These are phyloP conservation scores for Cichlasoma orientale DNA, from an alignment of 2,797 vertebrate genomes.

Conservation along the genomic window DNA sequence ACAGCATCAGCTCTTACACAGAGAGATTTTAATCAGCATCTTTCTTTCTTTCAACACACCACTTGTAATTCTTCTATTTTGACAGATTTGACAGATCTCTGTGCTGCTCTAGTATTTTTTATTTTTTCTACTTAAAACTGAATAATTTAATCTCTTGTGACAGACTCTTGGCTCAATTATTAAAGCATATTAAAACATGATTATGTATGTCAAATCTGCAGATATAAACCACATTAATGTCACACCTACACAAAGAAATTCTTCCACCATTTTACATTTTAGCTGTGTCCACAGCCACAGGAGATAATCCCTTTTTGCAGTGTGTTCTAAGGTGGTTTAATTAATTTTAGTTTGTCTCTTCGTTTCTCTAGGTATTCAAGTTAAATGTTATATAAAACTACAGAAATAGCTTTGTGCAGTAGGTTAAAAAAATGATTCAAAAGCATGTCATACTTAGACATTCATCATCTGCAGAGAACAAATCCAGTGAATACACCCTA, in stretches of 20 bases:
- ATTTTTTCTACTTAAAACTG: background rate
- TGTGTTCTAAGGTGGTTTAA: background rate
- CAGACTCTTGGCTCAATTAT: background rate
- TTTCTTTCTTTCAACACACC: background rate
- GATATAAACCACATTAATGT: background rate
- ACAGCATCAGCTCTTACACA: slow-evolving; percentile 27
- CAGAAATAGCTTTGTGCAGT: background rate
- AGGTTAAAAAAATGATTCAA: background rate
- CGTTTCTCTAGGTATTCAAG: background rate
- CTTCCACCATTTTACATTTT: background rate
- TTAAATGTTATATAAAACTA: slow-evolving; percentile 3
- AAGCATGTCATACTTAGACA: background rate
- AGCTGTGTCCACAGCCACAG: background rate
- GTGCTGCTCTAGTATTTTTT: background rate
- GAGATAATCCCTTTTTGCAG: background rate
- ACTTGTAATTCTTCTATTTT: background rate
- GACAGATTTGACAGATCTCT: background rate
- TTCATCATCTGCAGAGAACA: background rate
- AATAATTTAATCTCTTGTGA: background rate
- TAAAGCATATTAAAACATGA: background rate
- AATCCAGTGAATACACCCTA: background rate
- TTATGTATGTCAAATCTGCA: background rate
- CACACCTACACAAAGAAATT: background rate
- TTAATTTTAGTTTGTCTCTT: background rate
- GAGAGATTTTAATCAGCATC: slow-evolving; percentile 49